These are phyloP conservation scores for Hypotaenidia okinawae DNA, from an alignment of 2,797 vertebrate species.

Conservation along the genomic window DNA sequence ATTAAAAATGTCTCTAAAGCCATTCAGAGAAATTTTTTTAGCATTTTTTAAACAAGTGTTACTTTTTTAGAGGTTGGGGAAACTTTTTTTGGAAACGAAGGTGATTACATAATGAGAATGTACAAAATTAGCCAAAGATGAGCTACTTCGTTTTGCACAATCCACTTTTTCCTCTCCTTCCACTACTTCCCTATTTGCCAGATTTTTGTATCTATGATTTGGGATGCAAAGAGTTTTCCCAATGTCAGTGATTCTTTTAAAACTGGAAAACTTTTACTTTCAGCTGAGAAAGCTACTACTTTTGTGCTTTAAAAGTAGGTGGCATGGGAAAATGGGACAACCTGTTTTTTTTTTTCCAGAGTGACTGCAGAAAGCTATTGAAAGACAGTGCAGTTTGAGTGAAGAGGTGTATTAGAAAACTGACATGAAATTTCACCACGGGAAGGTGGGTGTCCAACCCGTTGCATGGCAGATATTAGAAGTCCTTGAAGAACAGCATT, in stretches of 20 bases:
- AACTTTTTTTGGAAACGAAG: background rate
- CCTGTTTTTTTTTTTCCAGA: background rate
- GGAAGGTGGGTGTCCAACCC: accelerated
- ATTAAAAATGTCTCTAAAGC: background rate
- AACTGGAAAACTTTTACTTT: background rate
- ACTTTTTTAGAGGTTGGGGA: background rate
- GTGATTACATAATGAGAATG: background rate
- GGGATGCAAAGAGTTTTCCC: background rate
- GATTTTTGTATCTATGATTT: background rate
- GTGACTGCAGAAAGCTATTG: background rate
- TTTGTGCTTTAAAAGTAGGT: background rate
- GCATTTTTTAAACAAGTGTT: background rate
- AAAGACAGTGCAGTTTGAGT: background rate
- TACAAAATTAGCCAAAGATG: background rate
- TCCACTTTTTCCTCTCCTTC: background rate
- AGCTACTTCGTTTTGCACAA: background rate
- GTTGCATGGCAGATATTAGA: background rate
- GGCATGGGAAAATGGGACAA: background rate
- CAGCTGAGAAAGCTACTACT: background rate
- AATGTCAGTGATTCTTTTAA: background rate
- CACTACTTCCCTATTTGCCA: background rate
- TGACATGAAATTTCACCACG: background rate
- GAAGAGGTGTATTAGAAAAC: background rate
- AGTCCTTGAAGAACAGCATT: background rate
- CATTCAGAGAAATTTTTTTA: background rate